Evolutionary conservation across 2,888 invertebrate species (phyloP).

Genomic region (Lepidochitona cinerea): DNA sequence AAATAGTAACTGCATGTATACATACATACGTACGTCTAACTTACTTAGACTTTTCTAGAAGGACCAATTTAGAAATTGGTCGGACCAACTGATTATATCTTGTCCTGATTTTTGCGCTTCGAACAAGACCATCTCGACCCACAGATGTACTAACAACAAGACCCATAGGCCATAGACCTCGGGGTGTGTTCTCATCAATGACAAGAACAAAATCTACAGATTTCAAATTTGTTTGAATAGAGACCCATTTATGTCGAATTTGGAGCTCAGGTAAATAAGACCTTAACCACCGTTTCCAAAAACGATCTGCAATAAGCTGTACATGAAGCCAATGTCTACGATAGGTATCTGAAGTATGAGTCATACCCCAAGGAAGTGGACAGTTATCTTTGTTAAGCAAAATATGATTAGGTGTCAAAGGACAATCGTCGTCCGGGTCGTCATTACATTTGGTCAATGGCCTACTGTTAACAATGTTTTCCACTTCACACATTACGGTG

Average conservation of each 20-base stretch:
- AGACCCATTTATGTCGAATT: neutral
- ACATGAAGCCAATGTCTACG: neutral
- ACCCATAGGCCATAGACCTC: slow-evolving; percentile 3
- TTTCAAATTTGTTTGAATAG: neutral
- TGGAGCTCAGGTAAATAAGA: neutral
- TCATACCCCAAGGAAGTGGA: neutral
- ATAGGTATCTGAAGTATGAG: neutral
- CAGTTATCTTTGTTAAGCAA: no score
- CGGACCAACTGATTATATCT: no score
- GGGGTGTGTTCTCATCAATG: neutral
- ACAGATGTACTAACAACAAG: neutral
- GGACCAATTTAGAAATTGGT: no score
- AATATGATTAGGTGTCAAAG: no score
- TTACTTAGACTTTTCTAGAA: no score
- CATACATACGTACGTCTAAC: no score
- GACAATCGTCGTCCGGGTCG: no score
- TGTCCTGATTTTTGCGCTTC: no score
- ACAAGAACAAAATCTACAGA: neutral
- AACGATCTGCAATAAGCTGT: neutral
- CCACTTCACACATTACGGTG: no score
- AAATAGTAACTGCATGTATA: no score
- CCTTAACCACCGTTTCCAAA: slow-evolving; percentile 3
- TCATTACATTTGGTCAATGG: no score
- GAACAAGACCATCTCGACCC: neutral
- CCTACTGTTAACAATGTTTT: no score